Evolutionary conservation across 2,888 invertebrate genomes (phyloP), one percentile per base, ranked within the genome.

Genomic region (Lithophane socia): DNA sequence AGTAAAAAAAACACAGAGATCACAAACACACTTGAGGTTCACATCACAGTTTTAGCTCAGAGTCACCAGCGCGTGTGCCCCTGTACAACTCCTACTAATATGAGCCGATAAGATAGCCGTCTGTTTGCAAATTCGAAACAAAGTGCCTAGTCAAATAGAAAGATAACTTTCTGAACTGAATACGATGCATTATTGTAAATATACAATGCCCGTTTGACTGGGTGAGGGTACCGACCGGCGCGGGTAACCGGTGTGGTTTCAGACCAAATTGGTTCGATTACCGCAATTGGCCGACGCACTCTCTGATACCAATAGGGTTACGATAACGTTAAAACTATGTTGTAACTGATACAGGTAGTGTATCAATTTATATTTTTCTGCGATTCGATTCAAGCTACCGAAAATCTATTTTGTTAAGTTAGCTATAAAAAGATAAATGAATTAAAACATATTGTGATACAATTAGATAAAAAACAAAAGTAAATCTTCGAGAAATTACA

Each of bases 81-180:
- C 87, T 91, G 92, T 88, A 91, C 90, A 90, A 89, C 92, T 91
- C 89, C 89, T 87, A 92, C 93, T 93, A 95, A 93, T 94, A 93
- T 90, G 84, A 77, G 78, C 82, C 83, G 96, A 96, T 96, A 96
- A 96, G 95, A 96, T 95, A 95, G 79, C 87, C 85, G 86, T 89
- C 80, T 94, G 92, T 94, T 94, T 93, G 93, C 91, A 91, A 92
- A 92, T 93, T 92, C 91, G 90, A 91, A 91, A 94, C 92, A 92
- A 92, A 91, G 89, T 92, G 88, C 84, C 85, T 90, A 91, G 88
- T 90, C 88, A 93, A 92, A 92, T 86, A 90, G 86, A 86, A 84
- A 89, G 90, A 93, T 92, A 92, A 89, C 89, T 89, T 85, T 87
- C 80, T 88, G 88, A 89, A 86, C 89, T 84, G 83, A 70, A 77